Evolutionary conservation across 2,888 invertebrate species (phyloP), one percentile per base, ranked within the genome.

Genomic region (Xanthostigma xanthostigma): DNA sequence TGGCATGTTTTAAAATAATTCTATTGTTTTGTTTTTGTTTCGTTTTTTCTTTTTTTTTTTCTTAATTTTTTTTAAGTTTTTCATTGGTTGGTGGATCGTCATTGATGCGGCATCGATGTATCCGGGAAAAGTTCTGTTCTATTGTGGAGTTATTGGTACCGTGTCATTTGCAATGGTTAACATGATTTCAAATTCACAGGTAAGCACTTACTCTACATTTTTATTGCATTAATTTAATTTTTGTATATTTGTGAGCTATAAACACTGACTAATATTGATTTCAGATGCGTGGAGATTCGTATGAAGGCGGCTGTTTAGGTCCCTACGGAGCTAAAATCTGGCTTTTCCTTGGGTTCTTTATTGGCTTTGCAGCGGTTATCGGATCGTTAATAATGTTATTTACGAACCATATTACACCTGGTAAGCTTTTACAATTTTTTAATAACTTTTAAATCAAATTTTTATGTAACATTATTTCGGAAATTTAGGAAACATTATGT

Each of bases 121-220:
- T 60, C 78, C 81, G 0, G 71, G 73, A 36, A 73, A 84, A 69
- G 69, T 95, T 66, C 60, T 75, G 8, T 89, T 96, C 61, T 81
- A 94, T 48, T 94, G 95, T 62, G 98, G 97, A 9, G 85, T 95
- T 44, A 82, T 96, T 65, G 92, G 91, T 14, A 95, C 96, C 1
- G 59, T 98, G 49, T 94, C 96, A 12, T 77, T 98, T 51, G 79
- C 97, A 56, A 95, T 98, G 96, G 88, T 98, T 36, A 98, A 98
- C 68, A 84, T 91, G 1, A 93, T 98, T 1, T 89, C 94, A 9
- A 96, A 95, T 72, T 87, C 91, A 48, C 93, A 94, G 74, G 87
- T 76, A 57, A 45, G 35, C 41, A 39, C 11, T 27, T 27, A 27
- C 1, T 27, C 27, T 27, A 6, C 27, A 27, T 27, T 27, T 27